phyloP scores from a whole-genome alignment of 35 echinoderm and acorn worm species.

The Nesometra sesokonis region DNA sequence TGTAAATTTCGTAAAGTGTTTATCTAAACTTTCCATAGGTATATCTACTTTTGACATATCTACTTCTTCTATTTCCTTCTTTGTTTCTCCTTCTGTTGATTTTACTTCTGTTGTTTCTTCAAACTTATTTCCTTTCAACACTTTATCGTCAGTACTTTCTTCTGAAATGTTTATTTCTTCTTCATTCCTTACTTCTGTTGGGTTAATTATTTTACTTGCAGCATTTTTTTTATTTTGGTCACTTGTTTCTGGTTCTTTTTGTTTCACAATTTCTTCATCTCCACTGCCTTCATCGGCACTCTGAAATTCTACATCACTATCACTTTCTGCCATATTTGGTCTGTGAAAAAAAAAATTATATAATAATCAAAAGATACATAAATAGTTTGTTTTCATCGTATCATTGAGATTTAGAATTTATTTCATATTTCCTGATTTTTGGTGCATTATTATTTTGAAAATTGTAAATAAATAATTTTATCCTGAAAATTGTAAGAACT shows the following conservation, averaged over 20 bases:
- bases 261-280: background rate
- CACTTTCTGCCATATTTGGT: conserved; percentile 34
- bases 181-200: background rate
- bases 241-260: background rate
- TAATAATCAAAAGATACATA: no score
- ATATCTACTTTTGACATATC: conserved; percentile 2
- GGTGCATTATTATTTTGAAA: no score
- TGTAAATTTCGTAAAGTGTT: background rate
- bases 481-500: no score
- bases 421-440: no score
- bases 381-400: no score
- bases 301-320: conserved; percentile 34
- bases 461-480: no score
- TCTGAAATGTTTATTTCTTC: background rate
- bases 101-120: background rate
- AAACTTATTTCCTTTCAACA: background rate
- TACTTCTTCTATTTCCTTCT: conserved; percentile 10
- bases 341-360: background rate
- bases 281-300: conserved; percentile 54
- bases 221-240: background rate
- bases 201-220: background rate
- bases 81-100: conserved; percentile 2
- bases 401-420: no score
- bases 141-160: no score
- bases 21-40: background rate